phyloP scores from a whole-genome alignment of 2,113 vertebrate species.

The Nothobranchius kuhntae region DNA sequence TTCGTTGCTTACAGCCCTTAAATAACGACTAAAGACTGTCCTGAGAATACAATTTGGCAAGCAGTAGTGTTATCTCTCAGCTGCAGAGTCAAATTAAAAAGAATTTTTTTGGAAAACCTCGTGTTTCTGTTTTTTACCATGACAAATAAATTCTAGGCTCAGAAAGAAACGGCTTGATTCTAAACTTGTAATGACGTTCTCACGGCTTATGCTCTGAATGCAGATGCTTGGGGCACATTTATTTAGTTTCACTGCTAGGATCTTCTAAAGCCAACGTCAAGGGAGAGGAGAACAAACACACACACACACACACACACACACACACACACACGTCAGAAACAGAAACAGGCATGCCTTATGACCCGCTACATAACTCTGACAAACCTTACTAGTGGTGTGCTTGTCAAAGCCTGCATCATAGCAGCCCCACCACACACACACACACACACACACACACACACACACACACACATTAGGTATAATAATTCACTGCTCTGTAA shows the following conservation, averaged over 20 bases:
- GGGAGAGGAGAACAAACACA: background rate
- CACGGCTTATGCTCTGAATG: conserved; percentile 4
- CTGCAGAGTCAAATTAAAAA: conserved; percentile 50
- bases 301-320: background rate
- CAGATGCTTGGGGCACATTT: background rate
- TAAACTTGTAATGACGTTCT: conserved; percentile 25
- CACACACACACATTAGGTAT: background rate
- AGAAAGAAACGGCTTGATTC: conserved; percentile 21
- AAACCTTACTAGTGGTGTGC: background rate
- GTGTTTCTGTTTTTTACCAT: conserved; percentile 22
- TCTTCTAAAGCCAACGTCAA: conserved; percentile 2
- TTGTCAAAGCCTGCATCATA: background rate
- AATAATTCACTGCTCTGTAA: background rate
- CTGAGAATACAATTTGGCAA: conserved; percentile 41
- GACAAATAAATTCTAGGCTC: conserved; percentile 8
- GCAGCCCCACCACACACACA: background rate
- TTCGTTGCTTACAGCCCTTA: conserved; percentile 12
- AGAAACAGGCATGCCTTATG: background rate
- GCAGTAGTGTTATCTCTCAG: conserved; percentile 38
- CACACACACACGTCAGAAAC: too few relatives aligned
- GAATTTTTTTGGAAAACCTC: conserved; percentile 30
- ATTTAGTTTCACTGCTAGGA: conserved; percentile 14
- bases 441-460: too few relatives aligned
- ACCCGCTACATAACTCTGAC: background rate
- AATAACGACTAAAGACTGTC: conserved; percentile 40